These are phyloP conservation scores for Drosophila ambigua DNA, from an alignment of 1,140 invertebrate species.

Conservation along the genomic window DNA sequence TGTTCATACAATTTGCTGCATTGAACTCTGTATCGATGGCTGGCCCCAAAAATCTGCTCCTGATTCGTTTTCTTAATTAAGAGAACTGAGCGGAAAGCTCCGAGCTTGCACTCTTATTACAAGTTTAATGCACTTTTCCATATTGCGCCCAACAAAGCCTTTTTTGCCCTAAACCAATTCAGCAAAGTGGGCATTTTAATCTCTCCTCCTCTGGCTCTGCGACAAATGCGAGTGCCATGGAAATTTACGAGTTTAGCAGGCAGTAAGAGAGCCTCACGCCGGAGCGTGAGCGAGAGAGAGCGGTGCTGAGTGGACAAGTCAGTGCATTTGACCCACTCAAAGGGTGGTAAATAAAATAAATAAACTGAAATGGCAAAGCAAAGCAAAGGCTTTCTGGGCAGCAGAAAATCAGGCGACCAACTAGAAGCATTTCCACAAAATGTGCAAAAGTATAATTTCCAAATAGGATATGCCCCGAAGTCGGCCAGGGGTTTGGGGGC, in stretches of 20 bases:
- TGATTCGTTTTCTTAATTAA: constrained; percentile 35
- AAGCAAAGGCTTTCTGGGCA: constrained; percentile 74
- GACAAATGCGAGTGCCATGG: constrained; percentile 26
- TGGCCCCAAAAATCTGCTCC: background rate
- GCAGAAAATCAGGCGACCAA: constrained; percentile 65
- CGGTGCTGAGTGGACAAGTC: constrained; percentile 35
- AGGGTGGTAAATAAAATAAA: constrained; percentile 78
- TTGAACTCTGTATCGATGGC: background rate
- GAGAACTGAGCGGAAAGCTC: constrained; percentile 1
- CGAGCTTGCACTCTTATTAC: constrained; percentile 28
- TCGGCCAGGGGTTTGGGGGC: constrained; percentile 19
- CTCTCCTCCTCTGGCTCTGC: constrained; percentile 28
- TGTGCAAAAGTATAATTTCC: constrained; percentile 77
- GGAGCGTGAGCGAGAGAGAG: background rate
- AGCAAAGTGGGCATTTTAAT: constrained; percentile 64
- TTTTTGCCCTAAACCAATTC: constrained; percentile 47
- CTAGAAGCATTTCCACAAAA: constrained; percentile 65
- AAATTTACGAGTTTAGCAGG: constrained; percentile 35
- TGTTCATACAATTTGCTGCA: constrained; percentile 18
- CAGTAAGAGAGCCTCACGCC: too few relatives aligned
- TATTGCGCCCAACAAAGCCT: constrained; percentile 46
- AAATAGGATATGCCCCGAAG: constrained; percentile 61
- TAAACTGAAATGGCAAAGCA: constrained; percentile 68
- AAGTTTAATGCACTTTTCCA: constrained; percentile 53
- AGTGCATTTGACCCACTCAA: constrained; percentile 67